Evolutionary conservation across 2,888 invertebrate species (phyloP).

Genomic region (Drosophila mimetica): DNA sequence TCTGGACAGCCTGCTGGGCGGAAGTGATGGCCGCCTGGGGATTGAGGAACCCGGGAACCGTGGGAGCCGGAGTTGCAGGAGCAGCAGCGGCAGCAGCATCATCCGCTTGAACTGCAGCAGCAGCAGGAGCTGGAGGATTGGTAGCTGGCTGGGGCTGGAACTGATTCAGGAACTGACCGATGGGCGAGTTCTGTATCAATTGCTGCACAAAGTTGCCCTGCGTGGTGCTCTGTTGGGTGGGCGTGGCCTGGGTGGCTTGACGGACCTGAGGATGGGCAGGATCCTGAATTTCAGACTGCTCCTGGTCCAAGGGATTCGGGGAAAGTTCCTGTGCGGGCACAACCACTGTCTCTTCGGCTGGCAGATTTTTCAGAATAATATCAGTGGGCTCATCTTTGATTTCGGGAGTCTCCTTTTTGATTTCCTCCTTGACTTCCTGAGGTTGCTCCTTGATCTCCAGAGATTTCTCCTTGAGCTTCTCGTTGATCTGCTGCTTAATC

Average conservation of each 20-base stretch:
- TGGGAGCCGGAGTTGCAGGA: conserved; percentile 62
- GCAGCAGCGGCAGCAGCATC: conserved; percentile 34
- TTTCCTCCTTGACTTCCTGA: not conserved
- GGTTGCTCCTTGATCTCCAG: conserved; percentile 13
- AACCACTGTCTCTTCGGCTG: conserved; percentile 17
- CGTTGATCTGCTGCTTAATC: conserved; percentile 8
- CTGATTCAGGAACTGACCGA: conserved; percentile 80
- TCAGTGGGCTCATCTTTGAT: conserved; percentile 4
- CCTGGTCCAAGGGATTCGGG: conserved; percentile 9
- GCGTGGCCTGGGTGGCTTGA: conserved; percentile 80
- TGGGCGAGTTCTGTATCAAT: conserved; percentile 80
- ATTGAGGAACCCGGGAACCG: conserved; percentile 75
- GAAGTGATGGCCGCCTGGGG: conserved; percentile 71
- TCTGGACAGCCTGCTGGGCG: conserved; percentile 72
- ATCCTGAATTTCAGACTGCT: conserved; percentile 24
- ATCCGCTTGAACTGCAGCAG: conserved; percentile 48
- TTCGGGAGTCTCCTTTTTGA: not conserved
- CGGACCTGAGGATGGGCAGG: conserved; percentile 58
- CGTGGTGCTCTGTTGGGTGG: conserved; percentile 63
- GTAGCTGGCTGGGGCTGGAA: conserved; percentile 54
- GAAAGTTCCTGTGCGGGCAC: conserved; percentile 6
- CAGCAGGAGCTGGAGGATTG: not conserved
- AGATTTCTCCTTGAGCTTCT: not conserved
- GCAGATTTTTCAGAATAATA: conserved; percentile 34
- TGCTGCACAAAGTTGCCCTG: conserved; percentile 80